phyloP scores from a whole-genome alignment of 1,140 invertebrate species.

The Papilio xuthus region DNA sequence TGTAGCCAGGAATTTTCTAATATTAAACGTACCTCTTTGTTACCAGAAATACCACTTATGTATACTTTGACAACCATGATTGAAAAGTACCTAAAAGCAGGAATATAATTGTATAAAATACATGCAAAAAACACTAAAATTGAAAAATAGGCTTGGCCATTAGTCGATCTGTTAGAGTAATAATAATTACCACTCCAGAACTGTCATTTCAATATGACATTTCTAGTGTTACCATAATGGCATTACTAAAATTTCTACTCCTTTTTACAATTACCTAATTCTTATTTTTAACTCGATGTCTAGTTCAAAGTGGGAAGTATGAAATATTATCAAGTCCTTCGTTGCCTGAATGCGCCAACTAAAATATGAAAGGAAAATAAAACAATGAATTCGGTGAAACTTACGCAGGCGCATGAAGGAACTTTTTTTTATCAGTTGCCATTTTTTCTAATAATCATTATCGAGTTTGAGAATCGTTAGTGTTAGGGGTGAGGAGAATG shows the following conservation, averaged over 20 bases:
- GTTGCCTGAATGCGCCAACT: not conserved
- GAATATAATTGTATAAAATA: slow-evolving; percentile 53
- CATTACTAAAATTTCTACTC: slow-evolving; percentile 41
- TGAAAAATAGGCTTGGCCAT: slow-evolving; percentile 79
- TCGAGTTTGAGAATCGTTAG: no score
- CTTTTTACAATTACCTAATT: not conserved
- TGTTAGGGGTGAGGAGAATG: no score
- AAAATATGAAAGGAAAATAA: no score
- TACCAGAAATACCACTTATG: slow-evolving; percentile 94
- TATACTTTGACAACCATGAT: slow-evolving; percentile 94
- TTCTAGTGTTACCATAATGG: slow-evolving; percentile 42
- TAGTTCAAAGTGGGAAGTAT: not conserved
- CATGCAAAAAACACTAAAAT: slow-evolving; percentile 58
- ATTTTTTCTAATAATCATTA: not conserved
- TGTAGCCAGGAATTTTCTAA: slow-evolving; percentile 66
- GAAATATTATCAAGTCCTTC: not conserved
- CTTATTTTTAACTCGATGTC: not conserved
- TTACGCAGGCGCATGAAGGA: not conserved
- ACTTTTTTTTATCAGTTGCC: not conserved
- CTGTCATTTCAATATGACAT: slow-evolving; percentile 45
- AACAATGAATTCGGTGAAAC: no score
- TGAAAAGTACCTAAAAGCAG: slow-evolving; percentile 44
- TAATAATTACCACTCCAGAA: slow-evolving; percentile 53
- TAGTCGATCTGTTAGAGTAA: slow-evolving; percentile 70
- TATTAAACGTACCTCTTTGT: slow-evolving; percentile 89